These are phyloP conservation scores for Andricus grossulariae DNA, from an alignment of 1,140 invertebrate genomes.

Conservation along the genomic window DNA sequence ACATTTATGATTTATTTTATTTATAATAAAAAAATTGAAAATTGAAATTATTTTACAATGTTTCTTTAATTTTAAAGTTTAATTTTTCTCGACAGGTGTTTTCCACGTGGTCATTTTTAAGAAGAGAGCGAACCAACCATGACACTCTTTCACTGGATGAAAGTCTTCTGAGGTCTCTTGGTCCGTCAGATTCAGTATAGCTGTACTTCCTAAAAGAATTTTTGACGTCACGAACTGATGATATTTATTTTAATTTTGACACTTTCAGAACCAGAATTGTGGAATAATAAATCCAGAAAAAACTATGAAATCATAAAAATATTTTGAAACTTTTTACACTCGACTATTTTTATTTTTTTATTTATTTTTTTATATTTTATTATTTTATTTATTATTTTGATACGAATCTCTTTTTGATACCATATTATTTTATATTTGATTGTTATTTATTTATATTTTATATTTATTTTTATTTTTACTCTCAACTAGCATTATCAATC, in stretches of 20 bases:
- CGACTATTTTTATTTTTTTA: no score
- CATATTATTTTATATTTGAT: no score
- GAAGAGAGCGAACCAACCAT: constrained; percentile 3
- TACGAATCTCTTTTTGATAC: neutral
- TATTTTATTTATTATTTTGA: neutral
- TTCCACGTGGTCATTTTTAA: neutral
- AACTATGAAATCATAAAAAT: no score
- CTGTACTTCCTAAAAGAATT: neutral
- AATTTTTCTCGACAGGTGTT: neutral
- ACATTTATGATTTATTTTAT: neutral
- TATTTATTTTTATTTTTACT: no score
- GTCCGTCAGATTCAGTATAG: neutral
- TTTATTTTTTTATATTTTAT: neutral
- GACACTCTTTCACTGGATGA: constrained; percentile 13
- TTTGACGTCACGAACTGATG: no score
- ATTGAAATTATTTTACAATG: no score
- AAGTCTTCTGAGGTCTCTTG: constrained; percentile 8
- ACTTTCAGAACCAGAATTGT: no score
- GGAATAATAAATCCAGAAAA: no score
- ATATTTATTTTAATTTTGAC: no score
- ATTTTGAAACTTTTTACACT: no score
- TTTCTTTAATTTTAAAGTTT: neutral
- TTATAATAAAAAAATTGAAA: neutral
- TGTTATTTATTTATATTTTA: no score
- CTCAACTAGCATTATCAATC: no score